Evolutionary conservation across 2,113 vertebrate species (phyloP).

Genomic region (Uria aalge): DNA sequence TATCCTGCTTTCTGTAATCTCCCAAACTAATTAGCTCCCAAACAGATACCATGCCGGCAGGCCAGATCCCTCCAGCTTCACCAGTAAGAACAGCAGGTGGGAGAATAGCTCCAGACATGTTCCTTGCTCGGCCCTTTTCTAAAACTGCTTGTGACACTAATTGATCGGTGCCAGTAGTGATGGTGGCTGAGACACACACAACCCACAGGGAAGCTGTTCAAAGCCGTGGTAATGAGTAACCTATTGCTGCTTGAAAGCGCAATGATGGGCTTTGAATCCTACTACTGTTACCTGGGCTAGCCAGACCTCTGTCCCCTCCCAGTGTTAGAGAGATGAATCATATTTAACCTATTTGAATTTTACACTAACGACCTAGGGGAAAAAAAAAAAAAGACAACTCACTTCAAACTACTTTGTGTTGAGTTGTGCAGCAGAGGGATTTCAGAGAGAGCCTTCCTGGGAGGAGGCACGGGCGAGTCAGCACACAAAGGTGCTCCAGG

Average conservation of each 20-base stretch:
- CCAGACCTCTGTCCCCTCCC: constrained; percentile 27
- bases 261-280: constrained; percentile 2
- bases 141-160: constrained; percentile 44
- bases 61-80: constrained; percentile 17
- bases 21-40: constrained; percentile 55
- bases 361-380: neutral
- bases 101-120: neutral
- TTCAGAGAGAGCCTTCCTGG: neutral
- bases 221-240: constrained; percentile 44
- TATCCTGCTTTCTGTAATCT: constrained; percentile 14
- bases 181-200: neutral
- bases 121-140: neutral
- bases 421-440: neutral
- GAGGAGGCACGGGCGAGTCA: neutral
- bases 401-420: neutral
- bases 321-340: neutral
- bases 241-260: constrained; percentile 37
- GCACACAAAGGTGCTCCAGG: neutral
- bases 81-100: constrained; percentile 42
- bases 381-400: neutral
- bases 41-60: neutral
- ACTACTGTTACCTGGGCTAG: neutral
- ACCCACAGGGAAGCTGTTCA: constrained; percentile 49
- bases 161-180: constrained; percentile 13
- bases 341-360: constrained; percentile 43